Conservation (phyloP, 2,888 invertebrate species). For the Melieria crassipennis region DNA sequence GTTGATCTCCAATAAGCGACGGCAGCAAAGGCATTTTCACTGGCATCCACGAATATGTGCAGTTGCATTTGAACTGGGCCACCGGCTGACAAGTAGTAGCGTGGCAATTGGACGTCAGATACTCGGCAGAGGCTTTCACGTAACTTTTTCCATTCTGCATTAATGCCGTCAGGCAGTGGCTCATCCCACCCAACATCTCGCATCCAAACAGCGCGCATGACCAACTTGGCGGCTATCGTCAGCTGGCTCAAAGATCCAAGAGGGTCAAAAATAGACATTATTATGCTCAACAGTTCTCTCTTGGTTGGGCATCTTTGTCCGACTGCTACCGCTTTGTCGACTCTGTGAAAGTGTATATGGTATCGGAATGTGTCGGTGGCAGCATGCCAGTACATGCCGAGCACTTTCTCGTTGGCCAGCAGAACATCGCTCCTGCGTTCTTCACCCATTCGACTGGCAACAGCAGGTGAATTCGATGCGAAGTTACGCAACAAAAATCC, state of each 20-base stretch:
- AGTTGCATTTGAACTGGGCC: slow-evolving; percentile 13
- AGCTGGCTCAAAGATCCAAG: not conserved
- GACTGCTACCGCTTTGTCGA: not conserved
- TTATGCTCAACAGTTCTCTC: not conserved
- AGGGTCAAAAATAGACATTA: not conserved
- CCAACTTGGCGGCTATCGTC: not conserved
- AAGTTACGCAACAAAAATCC: not conserved
- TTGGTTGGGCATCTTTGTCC: not conserved
- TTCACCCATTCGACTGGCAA: not conserved
- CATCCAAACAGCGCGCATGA: no score
- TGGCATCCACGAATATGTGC: slow-evolving; percentile 26
- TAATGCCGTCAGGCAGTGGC: not conserved
- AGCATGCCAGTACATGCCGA: slow-evolving; percentile 4
- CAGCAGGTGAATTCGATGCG: not conserved
- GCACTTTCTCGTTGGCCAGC: not conserved
- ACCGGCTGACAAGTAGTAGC: slow-evolving; percentile 25
- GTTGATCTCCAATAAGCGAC: slow-evolving; percentile 30
- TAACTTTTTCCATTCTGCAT: not conserved
- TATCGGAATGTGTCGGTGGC: not conserved
- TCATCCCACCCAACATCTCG: no score
- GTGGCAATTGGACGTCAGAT: not conserved
- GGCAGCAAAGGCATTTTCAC: slow-evolving; percentile 27
- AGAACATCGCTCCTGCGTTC: no score
- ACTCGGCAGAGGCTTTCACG: no score
- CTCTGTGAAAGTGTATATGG: not conserved